Conservation (phyloP, 2,797 vertebrate genomes). For the Poecile montanus region DNA sequence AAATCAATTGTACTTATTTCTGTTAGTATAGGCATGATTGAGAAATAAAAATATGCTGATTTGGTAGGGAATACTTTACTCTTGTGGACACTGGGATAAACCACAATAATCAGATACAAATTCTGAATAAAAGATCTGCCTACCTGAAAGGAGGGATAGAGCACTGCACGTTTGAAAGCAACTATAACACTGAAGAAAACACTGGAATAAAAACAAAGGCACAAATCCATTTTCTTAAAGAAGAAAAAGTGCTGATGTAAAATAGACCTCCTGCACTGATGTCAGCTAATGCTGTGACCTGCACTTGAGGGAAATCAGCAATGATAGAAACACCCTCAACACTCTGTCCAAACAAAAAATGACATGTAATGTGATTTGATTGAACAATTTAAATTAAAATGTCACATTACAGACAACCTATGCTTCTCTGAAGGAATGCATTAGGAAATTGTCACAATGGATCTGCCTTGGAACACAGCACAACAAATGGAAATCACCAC, state of each 20-base stretch:
- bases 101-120: not conserved
- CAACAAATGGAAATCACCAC: not conserved
- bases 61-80: not conserved
- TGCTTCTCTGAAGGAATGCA: not conserved
- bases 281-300: not conserved
- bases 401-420: not conserved
- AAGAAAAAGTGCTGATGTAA: not conserved
- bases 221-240: not conserved
- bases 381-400: slow-evolving; percentile 5
- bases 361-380: not conserved
- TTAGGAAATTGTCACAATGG: slow-evolving; percentile 9
- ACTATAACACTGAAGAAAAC: not conserved
- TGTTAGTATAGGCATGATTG: not conserved
- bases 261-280: not conserved
- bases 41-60: not conserved
- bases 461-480: not conserved
- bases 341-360: not conserved
- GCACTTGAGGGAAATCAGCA: not conserved
- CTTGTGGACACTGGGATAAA: not conserved
- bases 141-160: not conserved
- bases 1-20: not conserved
- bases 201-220: not conserved
- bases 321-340: not conserved
- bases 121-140: not conserved
- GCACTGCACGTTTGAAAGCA: not conserved